A percentile compares a stretch with the other conserved stretches of the same genome.
Conservation (phyloP, 2,113 vertebrate species). For the Morone chrysops region DNA sequence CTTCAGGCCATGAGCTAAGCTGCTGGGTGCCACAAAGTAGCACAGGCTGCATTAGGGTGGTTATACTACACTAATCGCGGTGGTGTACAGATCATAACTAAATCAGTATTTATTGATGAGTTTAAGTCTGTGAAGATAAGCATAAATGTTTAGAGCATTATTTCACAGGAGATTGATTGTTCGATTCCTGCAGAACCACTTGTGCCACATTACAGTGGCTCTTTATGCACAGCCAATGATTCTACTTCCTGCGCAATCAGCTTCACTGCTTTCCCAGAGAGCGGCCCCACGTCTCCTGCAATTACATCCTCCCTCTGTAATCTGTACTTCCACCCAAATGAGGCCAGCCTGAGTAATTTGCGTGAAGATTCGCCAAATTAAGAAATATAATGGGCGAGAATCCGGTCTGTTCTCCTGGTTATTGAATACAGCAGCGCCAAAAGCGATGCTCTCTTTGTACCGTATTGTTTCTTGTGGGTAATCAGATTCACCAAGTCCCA, state of each 20-base stretch:
- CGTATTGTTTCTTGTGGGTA: conserved; percentile 77
- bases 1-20: conserved; percentile 71
- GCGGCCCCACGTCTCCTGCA: conserved; percentile 75
- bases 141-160: conserved; percentile 15
- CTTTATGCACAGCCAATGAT: conserved; percentile 74
- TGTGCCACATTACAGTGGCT: conserved; percentile 60
- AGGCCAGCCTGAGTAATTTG: conserved; percentile 80
- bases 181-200: conserved; percentile 30
- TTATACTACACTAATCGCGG: conserved; percentile 26
- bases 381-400: conserved; percentile 81
- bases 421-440: conserved; percentile 80
- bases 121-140: conserved; percentile 8
- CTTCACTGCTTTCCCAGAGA: conserved; percentile 71
- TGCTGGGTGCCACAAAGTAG: conserved; percentile 49
- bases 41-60: conserved; percentile 19
- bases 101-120: conserved; percentile 19
- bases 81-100: conserved; percentile 19
- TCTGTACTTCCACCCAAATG: conserved; percentile 77
- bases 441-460: conserved; percentile 63
- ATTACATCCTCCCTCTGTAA: conserved; percentile 80
- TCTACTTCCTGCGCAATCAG: conserved; percentile 82
- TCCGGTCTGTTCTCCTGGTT: conserved; percentile 73
- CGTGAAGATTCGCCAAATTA: conserved; percentile 80
- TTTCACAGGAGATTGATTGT: conserved; percentile 13
- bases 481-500: conserved; percentile 69